phyloP scores from a whole-genome alignment of 2,888 invertebrate genomes.

The Cephus sareptanus region DNA sequence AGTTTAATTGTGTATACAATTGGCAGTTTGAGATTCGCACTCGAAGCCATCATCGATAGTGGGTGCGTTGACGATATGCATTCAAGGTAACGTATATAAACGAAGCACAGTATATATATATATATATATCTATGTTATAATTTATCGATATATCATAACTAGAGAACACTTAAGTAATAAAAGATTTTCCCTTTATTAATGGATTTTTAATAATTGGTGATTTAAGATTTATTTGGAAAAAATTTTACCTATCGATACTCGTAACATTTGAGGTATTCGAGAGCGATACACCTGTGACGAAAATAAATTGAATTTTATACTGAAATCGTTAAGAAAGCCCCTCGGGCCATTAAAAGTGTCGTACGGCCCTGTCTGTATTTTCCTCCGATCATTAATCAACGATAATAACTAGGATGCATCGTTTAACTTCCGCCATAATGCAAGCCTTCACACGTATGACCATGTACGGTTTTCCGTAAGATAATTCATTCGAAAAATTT shows the following conservation, averaged over 20 bases:
- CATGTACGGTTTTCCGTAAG: background rate
- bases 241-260: too few relatives aligned
- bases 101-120: background rate
- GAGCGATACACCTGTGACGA: background rate
- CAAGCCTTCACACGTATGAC: background rate
- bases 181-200: too few relatives aligned
- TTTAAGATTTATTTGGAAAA: too few relatives aligned
- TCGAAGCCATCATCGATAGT: background rate
- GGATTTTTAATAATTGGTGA: too few relatives aligned
- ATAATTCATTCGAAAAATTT: background rate
- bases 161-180: too few relatives aligned
- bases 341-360: background rate
- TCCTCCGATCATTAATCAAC: background rate
- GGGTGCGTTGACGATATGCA: background rate
- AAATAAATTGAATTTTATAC: background rate
- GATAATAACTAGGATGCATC: background rate
- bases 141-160: too few relatives aligned
- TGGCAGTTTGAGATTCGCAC: background rate
- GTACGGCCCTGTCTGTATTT: background rate
- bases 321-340: background rate
- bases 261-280: background rate
- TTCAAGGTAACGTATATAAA: background rate
- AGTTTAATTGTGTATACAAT: background rate
- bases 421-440: background rate
- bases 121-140: too few relatives aligned